Evolutionary conservation across 1,140 invertebrate genomes (phyloP).

Genomic region (Trinorchestia longiramus): DNA sequence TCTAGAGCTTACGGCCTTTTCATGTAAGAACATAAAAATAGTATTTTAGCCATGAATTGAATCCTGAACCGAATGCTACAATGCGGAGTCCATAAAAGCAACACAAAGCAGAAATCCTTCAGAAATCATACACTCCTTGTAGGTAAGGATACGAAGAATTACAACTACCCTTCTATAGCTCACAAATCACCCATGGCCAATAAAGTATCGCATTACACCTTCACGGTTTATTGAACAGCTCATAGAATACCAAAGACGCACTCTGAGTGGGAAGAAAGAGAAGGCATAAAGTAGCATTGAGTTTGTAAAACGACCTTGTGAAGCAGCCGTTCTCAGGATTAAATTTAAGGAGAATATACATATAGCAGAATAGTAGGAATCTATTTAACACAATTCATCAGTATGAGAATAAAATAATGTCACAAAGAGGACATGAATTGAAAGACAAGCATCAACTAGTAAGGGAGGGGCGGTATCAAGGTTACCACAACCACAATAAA

Average conservation of each 20-base stretch:
- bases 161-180: neutral
- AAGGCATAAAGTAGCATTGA: neutral
- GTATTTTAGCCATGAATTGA: neutral
- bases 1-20: neutral
- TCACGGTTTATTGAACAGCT: neutral
- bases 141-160: neutral
- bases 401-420: neutral
- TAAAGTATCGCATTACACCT: constrained; percentile 4
- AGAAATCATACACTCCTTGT: neutral
- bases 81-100: neutral
- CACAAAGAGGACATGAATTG: neutral
- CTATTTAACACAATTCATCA: neutral
- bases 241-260: neutral
- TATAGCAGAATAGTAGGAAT: neutral
- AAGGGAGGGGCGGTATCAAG: neutral
- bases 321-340: neutral
- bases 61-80: neutral
- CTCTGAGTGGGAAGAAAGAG: neutral
- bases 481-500: neutral
- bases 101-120: neutral
- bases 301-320: neutral
- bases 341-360: neutral
- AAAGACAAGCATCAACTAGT: neutral
- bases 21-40: neutral
- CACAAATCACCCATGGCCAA: neutral